phyloP scores from a whole-genome alignment of 2,888 invertebrate species.

The Notodonta dromedarius region DNA sequence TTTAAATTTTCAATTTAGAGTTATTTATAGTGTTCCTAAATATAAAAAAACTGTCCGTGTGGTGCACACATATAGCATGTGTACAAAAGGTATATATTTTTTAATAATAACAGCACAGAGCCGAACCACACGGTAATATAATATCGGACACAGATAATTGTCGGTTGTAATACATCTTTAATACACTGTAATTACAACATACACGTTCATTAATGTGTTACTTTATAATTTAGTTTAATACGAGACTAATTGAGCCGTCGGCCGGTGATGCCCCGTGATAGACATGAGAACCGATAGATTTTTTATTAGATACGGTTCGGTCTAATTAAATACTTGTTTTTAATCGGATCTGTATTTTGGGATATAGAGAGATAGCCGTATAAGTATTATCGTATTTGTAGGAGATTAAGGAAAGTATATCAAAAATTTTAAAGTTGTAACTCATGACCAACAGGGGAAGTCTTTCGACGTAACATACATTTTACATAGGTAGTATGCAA shows the following conservation, averaged over 20 bases:
- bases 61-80: background rate
- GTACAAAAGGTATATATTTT: background rate
- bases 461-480: no score
- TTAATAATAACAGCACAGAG: background rate
- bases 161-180: constrained; percentile 25
- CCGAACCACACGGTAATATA: constrained; percentile 5
- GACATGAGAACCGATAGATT: constrained; percentile 47
- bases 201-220: constrained; percentile 53
- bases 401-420: no score
- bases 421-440: no score
- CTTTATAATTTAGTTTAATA: constrained; percentile 54
- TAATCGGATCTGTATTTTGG: constrained; percentile 4
- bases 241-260: constrained; percentile 51
- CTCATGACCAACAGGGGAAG: no score
- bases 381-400: no score
- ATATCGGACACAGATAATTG: constrained; percentile 12
- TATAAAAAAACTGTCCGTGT: background rate
- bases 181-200: constrained; percentile 52
- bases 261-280: constrained; percentile 24
- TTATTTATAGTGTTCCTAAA: no score
- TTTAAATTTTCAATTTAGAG: no score
- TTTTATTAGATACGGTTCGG: constrained; percentile 10
- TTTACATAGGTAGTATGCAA: no score
- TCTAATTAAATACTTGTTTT: constrained; percentile 19
- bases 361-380: background rate